Conservation (phyloP, 2,113 vertebrate species). For the Lichenostomus cassidix region DNA sequence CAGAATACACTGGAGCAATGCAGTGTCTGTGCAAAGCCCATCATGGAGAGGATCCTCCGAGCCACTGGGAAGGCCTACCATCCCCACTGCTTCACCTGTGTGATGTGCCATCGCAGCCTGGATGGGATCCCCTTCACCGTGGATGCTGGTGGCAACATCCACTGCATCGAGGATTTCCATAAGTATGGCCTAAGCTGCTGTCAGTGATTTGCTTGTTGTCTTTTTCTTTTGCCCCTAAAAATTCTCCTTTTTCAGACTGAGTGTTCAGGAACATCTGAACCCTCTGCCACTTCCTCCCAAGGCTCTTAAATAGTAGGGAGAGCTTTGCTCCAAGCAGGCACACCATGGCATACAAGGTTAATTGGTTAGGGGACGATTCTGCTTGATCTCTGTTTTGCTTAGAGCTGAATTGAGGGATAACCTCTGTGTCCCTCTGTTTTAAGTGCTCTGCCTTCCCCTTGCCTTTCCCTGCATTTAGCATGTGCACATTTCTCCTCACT, state of each 20-base stretch:
- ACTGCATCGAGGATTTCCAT: constrained; percentile 99
- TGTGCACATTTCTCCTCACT: neutral
- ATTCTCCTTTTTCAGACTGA: neutral
- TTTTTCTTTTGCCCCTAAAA: neutral
- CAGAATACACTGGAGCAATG: constrained; percentile 97
- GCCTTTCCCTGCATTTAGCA: neutral
- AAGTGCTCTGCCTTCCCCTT: neutral
- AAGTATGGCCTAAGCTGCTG: constrained; percentile 75
- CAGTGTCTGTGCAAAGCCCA: constrained; percentile 91
- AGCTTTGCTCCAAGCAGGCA: neutral
- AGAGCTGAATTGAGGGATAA: neutral
- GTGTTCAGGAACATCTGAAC: neutral
- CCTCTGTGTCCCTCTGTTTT: neutral
- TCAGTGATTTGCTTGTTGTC: neutral
- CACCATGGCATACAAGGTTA: neutral
- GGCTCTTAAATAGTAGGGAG: neutral
- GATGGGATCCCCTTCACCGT: constrained; percentile 98
- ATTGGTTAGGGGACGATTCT: neutral
- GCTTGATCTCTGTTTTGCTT: neutral
- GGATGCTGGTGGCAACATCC: constrained; percentile 93
- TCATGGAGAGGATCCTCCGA: constrained; percentile 96
- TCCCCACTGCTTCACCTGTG: constrained; percentile 97
- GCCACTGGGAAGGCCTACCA: constrained; percentile 98
- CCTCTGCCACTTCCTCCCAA: neutral
- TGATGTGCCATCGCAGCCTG: constrained; percentile 93